These are phyloP conservation scores for Oreotrochilus melanogaster DNA, from an alignment of 2,113 vertebrate species.

Conservation along the genomic window DNA sequence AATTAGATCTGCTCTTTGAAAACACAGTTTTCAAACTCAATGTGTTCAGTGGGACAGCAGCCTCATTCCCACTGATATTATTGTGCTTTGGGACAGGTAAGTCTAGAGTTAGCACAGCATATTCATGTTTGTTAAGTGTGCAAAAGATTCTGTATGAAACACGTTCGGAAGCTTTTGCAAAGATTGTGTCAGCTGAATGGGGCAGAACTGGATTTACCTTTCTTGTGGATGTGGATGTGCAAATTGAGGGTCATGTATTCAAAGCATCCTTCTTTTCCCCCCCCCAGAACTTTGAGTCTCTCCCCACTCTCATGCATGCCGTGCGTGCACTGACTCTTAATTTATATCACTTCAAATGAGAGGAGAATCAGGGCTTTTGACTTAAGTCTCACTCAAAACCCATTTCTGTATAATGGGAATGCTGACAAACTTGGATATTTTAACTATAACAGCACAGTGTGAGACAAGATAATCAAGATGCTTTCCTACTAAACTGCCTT, in stretches of 20 bases:
- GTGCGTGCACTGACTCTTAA: not conserved
- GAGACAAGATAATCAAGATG: constrained; percentile 18
- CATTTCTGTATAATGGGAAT: not conserved
- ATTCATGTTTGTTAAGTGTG: not conserved
- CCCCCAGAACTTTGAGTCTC: not conserved
- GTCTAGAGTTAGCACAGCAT: not conserved
- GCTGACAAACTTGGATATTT: not conserved
- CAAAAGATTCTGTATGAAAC: not conserved
- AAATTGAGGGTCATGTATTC: not conserved
- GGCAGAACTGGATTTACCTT: not conserved
- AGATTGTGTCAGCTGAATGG: not conserved
- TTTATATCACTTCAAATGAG: not conserved
- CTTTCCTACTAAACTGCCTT: constrained; percentile 40
- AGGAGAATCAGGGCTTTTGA: not conserved
- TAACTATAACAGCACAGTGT: not conserved
- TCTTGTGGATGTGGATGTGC: rapidly evolving
- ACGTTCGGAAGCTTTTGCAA: not conserved
- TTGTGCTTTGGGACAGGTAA: not conserved
- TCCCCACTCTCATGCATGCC: not conserved
- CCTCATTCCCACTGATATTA: not conserved
- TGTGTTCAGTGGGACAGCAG: not conserved
- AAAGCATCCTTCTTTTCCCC: not conserved
- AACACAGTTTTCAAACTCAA: not conserved
- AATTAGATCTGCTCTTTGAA: not conserved
- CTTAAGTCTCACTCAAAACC: not conserved